phyloP scores from a whole-genome alignment of 2,113 vertebrate species.

The Cyprinodon tularosa region DNA sequence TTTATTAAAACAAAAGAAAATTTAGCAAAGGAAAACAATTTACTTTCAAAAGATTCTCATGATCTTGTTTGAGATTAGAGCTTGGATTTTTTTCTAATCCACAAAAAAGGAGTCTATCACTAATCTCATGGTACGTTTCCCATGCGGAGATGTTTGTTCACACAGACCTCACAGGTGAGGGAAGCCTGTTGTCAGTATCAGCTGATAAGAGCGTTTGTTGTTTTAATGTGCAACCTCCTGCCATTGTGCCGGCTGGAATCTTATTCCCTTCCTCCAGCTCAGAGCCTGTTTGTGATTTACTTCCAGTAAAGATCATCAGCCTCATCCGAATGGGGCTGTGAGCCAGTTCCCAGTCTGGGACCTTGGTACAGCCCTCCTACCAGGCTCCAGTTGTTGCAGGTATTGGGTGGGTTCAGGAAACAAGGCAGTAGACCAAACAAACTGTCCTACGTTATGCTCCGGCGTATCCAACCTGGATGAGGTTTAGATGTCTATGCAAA shows the following conservation, averaged over 20 bases:
- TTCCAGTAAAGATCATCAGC: conserved; percentile 50
- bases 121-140: neutral
- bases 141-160: conserved; percentile 4
- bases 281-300: conserved; percentile 42
- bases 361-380: neutral
- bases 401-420: conserved; percentile 37
- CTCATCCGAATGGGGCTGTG: conserved; percentile 8
- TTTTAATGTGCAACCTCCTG: conserved; percentile 46
- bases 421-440: conserved; percentile 17
- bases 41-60: neutral
- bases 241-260: conserved; percentile 45
- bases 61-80: neutral
- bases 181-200: conserved; percentile 32
- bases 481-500: conserved; percentile 21
- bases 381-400: conserved; percentile 7
- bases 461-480: conserved; percentile 3
- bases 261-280: conserved; percentile 44
- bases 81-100: neutral
- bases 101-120: conserved; percentile 1
- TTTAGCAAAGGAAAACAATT: neutral
- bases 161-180: conserved; percentile 38
- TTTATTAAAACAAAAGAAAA: neutral
- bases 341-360: conserved; percentile 17
- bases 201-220: conserved; percentile 40
- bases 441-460: conserved; percentile 6